Conservation (phyloP, 2,888 invertebrate species). For the Capitulum mitella region DNA sequence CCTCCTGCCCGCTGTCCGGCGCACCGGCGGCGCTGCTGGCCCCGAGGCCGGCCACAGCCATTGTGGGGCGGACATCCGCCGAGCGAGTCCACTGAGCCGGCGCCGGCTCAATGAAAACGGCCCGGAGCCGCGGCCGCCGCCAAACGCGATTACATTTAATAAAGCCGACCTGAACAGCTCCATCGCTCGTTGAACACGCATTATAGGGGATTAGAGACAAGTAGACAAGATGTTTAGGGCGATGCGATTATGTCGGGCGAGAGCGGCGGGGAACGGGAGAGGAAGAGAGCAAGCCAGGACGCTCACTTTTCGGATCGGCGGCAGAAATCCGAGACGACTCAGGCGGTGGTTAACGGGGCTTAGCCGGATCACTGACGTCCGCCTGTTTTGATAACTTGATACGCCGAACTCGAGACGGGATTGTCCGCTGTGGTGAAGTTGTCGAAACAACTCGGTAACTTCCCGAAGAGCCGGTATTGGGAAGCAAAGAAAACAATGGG, state of each 20-base stretch:
- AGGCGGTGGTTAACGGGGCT: not conserved
- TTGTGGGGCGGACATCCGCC: not conserved
- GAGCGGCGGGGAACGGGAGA: not conserved
- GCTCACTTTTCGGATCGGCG: slow-evolving; percentile 2
- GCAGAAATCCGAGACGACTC: not conserved
- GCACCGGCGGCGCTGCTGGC: not conserved
- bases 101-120: slow-evolving; percentile 3
- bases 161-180: not conserved
- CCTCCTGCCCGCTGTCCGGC: not conserved
- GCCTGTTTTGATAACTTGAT: not conserved
- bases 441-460: too few species aligned
- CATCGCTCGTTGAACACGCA: slow-evolving; percentile 11
- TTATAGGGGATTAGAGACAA: slow-evolving; percentile 24
- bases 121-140: not conserved
- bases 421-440: not conserved
- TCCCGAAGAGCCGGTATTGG: too few species aligned
- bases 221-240: slow-evolving; percentile 23
- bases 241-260: slow-evolving; percentile 10
- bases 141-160: slow-evolving; percentile 24
- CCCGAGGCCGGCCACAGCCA: not conserved
- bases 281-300: not conserved
- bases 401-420: not conserved
- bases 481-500: too few species aligned
- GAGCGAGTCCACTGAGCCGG: not conserved
- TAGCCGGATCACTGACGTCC: not conserved